Conservation (phyloP, 2,113 vertebrate species). For the Thermophis baileyi region DNA sequence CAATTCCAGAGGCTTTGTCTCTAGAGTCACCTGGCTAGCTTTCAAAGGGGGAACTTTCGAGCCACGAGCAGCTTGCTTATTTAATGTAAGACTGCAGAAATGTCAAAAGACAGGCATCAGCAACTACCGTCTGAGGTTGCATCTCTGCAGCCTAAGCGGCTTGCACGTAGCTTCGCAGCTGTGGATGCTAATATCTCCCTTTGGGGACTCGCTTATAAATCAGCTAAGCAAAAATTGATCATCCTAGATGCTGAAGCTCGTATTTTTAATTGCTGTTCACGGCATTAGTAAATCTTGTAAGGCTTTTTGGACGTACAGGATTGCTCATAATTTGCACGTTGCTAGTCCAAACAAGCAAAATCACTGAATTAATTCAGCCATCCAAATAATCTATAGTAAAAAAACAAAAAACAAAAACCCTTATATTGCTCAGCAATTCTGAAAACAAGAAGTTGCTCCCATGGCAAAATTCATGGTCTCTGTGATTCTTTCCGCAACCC, state of each 20-base stretch:
- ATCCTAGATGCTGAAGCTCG: conserved; percentile 4
- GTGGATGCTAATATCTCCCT: background rate
- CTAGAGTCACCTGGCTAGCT: conserved; percentile 21
- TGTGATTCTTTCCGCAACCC: conserved; percentile 29
- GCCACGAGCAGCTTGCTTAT: conserved; percentile 2
- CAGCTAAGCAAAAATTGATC: conserved; percentile 28
- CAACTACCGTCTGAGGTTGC: background rate
- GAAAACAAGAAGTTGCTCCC: conserved; percentile 10
- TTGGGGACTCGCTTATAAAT: conserved; percentile 7
- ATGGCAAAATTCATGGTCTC: conserved; percentile 30
- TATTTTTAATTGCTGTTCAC: conserved; percentile 38
- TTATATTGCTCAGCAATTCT: conserved; percentile 28
- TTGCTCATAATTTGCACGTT: conserved; percentile 38
- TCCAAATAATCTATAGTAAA: conserved; percentile 45
- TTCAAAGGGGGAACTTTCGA: conserved; percentile 28
- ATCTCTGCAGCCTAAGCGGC: background rate
- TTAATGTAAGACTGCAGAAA: background rate
- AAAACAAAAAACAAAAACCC: background rate
- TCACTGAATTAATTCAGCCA: conserved; percentile 35
- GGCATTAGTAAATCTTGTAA: conserved; percentile 37
- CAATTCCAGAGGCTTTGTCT: conserved; percentile 29
- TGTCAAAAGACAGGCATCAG: background rate
- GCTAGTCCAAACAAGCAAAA: conserved; percentile 23
- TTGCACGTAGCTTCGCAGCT: background rate
- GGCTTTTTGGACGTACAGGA: background rate